Conservation (phyloP, 2,888 invertebrate species). For the Biston betularia region DNA sequence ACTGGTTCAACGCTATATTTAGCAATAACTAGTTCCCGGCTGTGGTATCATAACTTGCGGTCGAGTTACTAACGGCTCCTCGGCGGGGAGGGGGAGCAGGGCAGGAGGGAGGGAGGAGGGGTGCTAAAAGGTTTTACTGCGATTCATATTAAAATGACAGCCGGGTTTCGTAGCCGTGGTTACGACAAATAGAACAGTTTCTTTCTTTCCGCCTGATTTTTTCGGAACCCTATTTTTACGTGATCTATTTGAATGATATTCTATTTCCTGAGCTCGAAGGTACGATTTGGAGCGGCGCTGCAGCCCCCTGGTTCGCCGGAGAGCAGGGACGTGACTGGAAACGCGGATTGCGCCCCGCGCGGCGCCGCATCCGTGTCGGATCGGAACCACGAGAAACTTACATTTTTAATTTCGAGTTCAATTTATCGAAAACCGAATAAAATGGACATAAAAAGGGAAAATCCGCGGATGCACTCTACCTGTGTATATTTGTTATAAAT, state of each 20-base stretch:
- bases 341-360: slow-evolving; percentile 42
- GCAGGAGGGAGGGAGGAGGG: no score
- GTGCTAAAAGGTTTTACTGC: slow-evolving; percentile 40
- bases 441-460: no score
- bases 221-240: slow-evolving; percentile 30
- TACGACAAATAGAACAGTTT: slow-evolving; percentile 38
- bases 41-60: slow-evolving; percentile 8
- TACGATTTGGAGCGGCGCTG: slow-evolving; percentile 44
- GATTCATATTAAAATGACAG: slow-evolving; percentile 53
- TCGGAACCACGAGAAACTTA: not conserved
- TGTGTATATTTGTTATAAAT: no score
- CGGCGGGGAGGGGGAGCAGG: no score
- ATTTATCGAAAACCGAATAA: no score
- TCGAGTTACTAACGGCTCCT: slow-evolving; percentile 20
- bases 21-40: not conserved
- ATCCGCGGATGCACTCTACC: no score
- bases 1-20: no score
- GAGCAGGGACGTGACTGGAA: slow-evolving; percentile 54
- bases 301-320: slow-evolving; percentile 39
- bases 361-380: slow-evolving; percentile 15
- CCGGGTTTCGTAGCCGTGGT: slow-evolving; percentile 25
- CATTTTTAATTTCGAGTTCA: not conserved
- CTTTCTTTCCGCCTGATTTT: slow-evolving; percentile 37
- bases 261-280: slow-evolving; percentile 27
- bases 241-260: slow-evolving; percentile 1